Conservation (phyloP, 2,888 invertebrate species). For the Pherbina coryleti region DNA sequence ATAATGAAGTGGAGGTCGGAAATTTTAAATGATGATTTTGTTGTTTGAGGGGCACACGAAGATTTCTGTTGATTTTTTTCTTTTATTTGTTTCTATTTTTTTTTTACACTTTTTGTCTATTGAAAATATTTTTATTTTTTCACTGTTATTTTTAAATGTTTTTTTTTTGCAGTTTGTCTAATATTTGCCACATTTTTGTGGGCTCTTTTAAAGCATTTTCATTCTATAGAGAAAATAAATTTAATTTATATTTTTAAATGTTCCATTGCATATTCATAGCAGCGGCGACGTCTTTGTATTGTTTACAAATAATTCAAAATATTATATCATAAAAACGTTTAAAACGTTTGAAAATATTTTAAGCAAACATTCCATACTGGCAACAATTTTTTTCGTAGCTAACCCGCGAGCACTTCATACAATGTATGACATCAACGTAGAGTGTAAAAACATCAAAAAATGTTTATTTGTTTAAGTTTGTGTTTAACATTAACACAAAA, state of each 20-base stretch:
- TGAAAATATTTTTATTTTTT: background rate
- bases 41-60: background rate
- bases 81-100: background rate
- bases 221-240: background rate
- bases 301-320: slow-evolving; percentile 20
- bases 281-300: slow-evolving; percentile 5
- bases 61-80: background rate
- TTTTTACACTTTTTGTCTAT: background rate
- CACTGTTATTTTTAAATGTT: background rate
- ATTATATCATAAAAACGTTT: background rate
- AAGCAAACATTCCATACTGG: slow-evolving; percentile 1
- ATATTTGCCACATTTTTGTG: background rate
- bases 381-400: background rate
- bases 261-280: background rate
- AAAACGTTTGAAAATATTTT: background rate
- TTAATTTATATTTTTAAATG: background rate
- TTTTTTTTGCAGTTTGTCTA: background rate
- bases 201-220: background rate
- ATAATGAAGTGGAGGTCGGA: slow-evolving; percentile 50
- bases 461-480: slow-evolving; percentile 19
- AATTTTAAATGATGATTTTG: background rate
- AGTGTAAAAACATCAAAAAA: background rate
- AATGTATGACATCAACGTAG: background rate
- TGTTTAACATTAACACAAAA: slow-evolving; percentile 1
- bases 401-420: background rate